Evolutionary conservation across 2,888 invertebrate species (phyloP).

Genomic region (Junonia oenone): DNA sequence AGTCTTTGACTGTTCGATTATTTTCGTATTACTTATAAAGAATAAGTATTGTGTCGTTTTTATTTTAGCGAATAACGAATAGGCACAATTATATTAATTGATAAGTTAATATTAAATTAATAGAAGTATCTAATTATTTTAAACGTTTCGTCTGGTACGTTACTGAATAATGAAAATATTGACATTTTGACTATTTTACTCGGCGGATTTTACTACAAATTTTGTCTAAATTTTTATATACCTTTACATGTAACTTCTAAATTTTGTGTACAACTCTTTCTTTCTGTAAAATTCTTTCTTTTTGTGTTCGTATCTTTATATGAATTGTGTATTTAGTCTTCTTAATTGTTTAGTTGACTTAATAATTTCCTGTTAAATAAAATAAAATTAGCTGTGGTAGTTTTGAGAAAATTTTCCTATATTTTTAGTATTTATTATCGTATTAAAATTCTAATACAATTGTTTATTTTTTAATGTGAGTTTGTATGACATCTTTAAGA

Average conservation of each 20-base stretch:
- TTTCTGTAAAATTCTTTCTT: constrained; percentile 1
- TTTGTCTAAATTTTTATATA: constrained; percentile 32
- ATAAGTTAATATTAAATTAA: neutral
- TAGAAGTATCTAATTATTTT: neutral
- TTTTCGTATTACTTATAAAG: neutral
- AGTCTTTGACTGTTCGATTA: constrained; percentile 6
- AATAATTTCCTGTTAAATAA: no score
- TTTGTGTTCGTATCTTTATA: constrained; percentile 3
- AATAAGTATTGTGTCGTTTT: constrained; percentile 4
- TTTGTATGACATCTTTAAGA: constrained; percentile 10
- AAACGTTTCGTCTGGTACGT: constrained; percentile 27
- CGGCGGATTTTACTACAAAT: constrained; percentile 12
- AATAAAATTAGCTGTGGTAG: constrained; percentile 3
- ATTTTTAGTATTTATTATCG: constrained; percentile 13
- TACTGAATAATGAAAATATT: constrained; percentile 30
- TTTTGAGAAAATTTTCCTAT: neutral
- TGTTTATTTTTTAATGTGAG: constrained; percentile 2
- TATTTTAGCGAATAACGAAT: neutral
- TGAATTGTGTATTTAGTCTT: neutral
- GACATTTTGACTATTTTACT: constrained; percentile 9
- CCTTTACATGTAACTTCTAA: constrained; percentile 19
- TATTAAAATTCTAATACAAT: constrained; percentile 8
- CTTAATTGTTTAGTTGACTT: neutral
- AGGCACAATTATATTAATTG: constrained; percentile 8
- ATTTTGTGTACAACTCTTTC: constrained; percentile 9